Evolutionary conservation across 2,888 invertebrate species (phyloP), one percentile per base, ranked within the genome.

Genomic region (Meganola albula): DNA sequence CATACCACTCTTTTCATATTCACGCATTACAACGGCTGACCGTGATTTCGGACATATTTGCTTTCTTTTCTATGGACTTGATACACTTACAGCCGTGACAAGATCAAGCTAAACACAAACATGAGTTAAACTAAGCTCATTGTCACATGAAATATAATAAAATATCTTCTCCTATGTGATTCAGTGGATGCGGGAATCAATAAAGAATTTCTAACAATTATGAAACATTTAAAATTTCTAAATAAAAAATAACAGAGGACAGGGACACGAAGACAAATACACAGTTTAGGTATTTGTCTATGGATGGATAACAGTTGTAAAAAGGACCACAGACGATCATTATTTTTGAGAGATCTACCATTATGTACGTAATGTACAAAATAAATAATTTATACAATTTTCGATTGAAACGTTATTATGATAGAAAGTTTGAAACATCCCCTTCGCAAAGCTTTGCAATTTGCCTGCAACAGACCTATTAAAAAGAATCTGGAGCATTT

Each of bases 191-290:
- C 24, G 26, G 31, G 30, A 38, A 29, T 22, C 33, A 37, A 26
- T 27, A 23, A 13, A n/a, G n/a, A n/a, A 41, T 13, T 27, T 31
- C 35, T 25, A 44, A 25, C 28, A 35, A 24, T 11, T 36, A 28
- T 24, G 45, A 12, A 35, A 40, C 32, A 53, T 53, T 51, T 43
- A 50, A 51, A 48, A 44, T 38, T 40, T 50, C 34, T 40, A 38
- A 52, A 50, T 37, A 45, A 52, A 46, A 60, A 53, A 20, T 20
- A 20, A 49, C 44, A 55, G 43, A 52, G 45, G 48, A 37, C 38
- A 50, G 48, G 48, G 64, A 72, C 70, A 69, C 68, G 66, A 67
- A 69, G 68, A 57, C 70, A 66, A 63, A 48, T 50, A 56, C 45
- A 47, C 46, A 47, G 46, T 40, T 47, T 44, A 37, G 26, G 43